Evolutionary conservation across 2,113 vertebrate genomes (phyloP).

Genomic region (Coptodon rendalli): DNA sequence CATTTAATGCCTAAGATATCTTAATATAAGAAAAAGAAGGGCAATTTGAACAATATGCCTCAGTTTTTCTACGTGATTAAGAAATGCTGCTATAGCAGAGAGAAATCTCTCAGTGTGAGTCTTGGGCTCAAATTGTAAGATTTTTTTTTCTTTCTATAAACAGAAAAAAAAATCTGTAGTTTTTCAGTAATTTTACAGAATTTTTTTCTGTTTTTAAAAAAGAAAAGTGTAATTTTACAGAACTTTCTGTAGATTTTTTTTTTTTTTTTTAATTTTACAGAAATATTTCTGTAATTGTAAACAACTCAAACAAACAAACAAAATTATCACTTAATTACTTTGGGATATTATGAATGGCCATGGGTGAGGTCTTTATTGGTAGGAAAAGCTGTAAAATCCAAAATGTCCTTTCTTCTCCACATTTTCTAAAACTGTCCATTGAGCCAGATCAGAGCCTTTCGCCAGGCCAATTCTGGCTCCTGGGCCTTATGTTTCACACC

Average conservation of each 20-base stretch:
- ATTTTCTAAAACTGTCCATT: not conserved
- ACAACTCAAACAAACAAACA: not conserved
- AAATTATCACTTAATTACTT: not conserved
- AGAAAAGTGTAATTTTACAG: not conserved
- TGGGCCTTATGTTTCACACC: not conserved
- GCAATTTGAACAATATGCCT: not conserved
- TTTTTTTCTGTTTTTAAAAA: not conserved
- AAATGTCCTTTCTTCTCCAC: not conserved
- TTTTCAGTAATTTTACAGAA: not conserved
- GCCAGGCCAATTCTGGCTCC: not conserved
- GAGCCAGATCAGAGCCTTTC: not conserved
- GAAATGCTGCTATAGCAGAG: not conserved
- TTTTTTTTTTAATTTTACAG: not conserved
- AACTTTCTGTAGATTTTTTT: not conserved
- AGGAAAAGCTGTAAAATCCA: not conserved
- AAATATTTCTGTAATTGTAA: not conserved
- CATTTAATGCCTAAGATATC: not conserved
- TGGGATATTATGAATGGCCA: not conserved
- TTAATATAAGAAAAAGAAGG: not conserved
- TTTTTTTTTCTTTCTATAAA: not conserved
- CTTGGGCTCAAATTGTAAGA: not conserved
- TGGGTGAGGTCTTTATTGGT: not conserved
- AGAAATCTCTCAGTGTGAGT: not conserved
- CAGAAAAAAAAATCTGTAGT: not conserved
- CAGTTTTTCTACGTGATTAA: not conserved